phyloP scores from a whole-genome alignment of 2,113 vertebrate species.

The Marmota monax region DNA sequence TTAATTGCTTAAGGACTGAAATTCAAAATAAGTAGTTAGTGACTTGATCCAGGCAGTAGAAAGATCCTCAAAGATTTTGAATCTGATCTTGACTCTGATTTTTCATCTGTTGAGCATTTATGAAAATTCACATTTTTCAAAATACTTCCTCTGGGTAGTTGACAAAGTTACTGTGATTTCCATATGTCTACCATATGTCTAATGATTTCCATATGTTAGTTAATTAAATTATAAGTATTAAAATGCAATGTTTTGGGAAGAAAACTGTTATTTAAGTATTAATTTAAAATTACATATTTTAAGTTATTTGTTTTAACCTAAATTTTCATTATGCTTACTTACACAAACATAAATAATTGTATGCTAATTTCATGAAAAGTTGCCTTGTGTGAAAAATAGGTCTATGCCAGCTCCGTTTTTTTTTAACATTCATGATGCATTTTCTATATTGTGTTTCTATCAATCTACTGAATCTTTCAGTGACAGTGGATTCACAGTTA shows the following conservation, averaged over 20 bases:
- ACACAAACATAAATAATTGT: background rate
- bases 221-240: background rate
- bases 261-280: background rate
- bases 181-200: background rate
- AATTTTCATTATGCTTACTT: background rate
- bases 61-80: background rate
- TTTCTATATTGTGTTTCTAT: background rate
- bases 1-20: background rate
- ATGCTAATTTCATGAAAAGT: background rate
- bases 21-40: background rate
- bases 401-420: background rate
- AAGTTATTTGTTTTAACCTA: background rate
- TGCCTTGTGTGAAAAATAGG: slow-evolving; percentile 1
- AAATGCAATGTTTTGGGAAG: background rate
- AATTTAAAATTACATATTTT: background rate
- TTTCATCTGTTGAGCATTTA: background rate
- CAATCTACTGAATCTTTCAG: slow-evolving; percentile 5
- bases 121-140: background rate
- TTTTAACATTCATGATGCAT: background rate
- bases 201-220: no score
- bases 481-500: background rate
- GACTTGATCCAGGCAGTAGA: background rate
- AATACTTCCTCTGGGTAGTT: background rate
- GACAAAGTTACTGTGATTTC: background rate
- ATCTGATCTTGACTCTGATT: background rate